phyloP scores from a whole-genome alignment of 1,140 invertebrate species.

The Ceratosolen fusciceps region DNA sequence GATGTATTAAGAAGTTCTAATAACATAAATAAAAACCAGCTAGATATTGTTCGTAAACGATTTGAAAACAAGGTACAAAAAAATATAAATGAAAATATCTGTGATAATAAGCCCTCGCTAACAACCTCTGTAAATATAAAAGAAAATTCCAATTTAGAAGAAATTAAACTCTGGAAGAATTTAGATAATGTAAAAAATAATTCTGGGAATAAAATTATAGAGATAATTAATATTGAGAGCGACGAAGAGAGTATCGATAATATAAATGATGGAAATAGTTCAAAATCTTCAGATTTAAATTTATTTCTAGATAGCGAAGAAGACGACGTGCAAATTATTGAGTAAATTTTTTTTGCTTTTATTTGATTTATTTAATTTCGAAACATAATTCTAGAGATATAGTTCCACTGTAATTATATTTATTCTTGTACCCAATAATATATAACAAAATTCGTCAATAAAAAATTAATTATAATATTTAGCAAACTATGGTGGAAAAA shows the following conservation, averaged over 20 bases:
- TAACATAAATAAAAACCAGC: neutral
- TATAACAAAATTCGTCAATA: no score
- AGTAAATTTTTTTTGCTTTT: no score
- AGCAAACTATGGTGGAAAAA: slow-evolving; percentile 22
- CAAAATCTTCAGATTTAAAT: neutral
- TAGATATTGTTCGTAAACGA: neutral
- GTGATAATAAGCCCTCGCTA: neutral
- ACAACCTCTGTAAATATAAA: neutral
- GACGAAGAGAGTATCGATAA: neutral
- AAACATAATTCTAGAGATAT: neutral
- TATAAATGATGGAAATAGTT: neutral
- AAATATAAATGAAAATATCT: neutral
- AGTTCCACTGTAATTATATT: neutral
- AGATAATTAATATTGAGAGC: neutral
- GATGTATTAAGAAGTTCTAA: no score
- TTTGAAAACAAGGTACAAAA: neutral
- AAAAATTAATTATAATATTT: neutral
- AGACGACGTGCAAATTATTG: neutral
- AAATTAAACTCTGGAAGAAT: neutral
- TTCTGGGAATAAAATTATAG: neutral
- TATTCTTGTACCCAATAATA: no score
- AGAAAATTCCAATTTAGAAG: neutral
- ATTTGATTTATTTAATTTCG: no score
- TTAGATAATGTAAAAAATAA: neutral
- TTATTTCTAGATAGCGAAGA: neutral